Evolutionary conservation across 2,113 vertebrate genomes (phyloP).

Genomic region (Pelodiscus sinensis): DNA sequence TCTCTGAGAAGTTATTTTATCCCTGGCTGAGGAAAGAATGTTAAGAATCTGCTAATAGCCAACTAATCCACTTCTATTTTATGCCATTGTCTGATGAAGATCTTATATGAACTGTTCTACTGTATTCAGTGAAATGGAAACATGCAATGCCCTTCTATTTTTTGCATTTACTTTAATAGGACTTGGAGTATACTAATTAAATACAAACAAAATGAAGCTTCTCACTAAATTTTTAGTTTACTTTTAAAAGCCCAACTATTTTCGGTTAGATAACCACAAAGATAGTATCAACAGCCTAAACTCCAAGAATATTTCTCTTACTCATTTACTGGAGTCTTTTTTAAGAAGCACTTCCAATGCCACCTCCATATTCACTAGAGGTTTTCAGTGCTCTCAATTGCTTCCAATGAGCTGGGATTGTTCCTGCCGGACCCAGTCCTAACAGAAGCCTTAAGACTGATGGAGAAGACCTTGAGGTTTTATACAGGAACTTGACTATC

Average conservation of each 20-base stretch:
- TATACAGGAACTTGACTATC: neutral
- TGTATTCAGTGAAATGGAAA: neutral
- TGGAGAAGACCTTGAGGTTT: neutral
- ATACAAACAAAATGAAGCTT: neutral
- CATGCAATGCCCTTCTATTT: neutral
- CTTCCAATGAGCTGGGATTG: neutral
- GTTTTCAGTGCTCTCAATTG: neutral
- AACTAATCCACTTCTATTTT: neutral
- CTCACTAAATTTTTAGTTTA: neutral
- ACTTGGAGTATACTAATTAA: neutral
- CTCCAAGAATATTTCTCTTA: neutral
- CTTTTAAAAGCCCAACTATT: neutral
- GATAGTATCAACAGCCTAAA: neutral
- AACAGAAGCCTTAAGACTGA: neutral
- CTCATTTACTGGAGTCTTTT: neutral
- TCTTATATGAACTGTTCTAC: fast-evolving
- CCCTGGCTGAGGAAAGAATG: neutral
- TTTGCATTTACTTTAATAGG: neutral
- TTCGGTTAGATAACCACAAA: neutral
- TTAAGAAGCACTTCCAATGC: neutral
- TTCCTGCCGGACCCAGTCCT: no score
- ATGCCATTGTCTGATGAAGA: neutral
- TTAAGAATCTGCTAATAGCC: neutral
- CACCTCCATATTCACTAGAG: neutral
- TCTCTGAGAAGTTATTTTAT: neutral